A percentile compares a stretch with the other conserved stretches of the same genome.
These are phyloP conservation scores for Cydia pomonella DNA, from an alignment of 1,140 invertebrate genomes.

Conservation along the genomic window DNA sequence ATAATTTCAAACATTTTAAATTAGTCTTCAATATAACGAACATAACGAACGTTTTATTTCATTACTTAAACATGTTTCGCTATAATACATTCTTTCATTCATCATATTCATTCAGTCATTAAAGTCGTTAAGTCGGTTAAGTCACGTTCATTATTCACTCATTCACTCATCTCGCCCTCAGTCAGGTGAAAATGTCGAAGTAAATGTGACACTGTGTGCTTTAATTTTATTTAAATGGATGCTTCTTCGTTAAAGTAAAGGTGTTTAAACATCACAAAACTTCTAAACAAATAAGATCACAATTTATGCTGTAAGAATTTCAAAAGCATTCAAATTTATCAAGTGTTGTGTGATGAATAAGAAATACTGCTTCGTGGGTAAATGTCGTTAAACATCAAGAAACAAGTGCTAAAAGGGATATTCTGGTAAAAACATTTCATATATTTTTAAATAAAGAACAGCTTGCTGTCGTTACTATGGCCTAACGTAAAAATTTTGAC, in stretches of 20 bases:
- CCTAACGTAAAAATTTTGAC: background rate
- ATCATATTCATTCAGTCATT: no score
- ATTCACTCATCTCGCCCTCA: conserved; percentile 2
- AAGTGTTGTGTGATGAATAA: conserved; percentile 22
- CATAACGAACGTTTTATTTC: no score
- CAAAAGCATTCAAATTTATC: background rate
- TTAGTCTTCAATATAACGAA: no score
- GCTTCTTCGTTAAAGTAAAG: background rate
- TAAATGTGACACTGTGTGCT: background rate
- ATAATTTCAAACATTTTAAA: no score
- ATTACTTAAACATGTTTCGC: no score
- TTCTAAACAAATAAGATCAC: background rate
- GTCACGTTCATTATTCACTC: background rate
- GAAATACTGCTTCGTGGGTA: conserved; percentile 18
- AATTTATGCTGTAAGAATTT: background rate
- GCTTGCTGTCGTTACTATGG: background rate
- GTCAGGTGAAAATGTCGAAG: conserved; percentile 4
- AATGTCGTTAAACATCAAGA: conserved; percentile 28
- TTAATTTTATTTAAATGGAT: conserved; percentile 26
- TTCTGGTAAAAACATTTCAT: background rate
- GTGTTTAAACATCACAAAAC: conserved; percentile 12
- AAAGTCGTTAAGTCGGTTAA: no score
- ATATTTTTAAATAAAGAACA: background rate
- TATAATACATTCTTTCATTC: no score
- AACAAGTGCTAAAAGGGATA: conserved; percentile 15